phyloP scores from a whole-genome alignment of 2,888 invertebrate species.

The Abrostola triplasia region DNA sequence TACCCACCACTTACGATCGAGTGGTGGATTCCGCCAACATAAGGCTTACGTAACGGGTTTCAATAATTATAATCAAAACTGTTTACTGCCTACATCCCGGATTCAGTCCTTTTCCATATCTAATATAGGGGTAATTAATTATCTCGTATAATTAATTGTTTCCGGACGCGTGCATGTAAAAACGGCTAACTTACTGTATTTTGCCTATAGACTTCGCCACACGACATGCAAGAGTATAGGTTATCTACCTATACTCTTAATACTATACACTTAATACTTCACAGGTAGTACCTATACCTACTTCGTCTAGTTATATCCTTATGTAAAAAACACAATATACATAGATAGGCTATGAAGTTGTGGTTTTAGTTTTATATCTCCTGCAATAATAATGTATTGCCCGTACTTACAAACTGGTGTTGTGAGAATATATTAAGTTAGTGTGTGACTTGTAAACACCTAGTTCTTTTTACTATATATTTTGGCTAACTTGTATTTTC shows the following conservation, averaged over 20 bases:
- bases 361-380: no score
- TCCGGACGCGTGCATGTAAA: constrained; percentile 2
- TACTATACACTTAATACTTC: no score
- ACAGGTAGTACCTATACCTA: no score
- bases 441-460: no score
- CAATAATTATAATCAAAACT: constrained; percentile 5
- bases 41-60: constrained; percentile 1
- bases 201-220: background rate
- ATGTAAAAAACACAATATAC: no score
- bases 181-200: background rate
- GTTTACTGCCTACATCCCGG: background rate
- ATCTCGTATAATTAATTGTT: background rate
- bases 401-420: no score
- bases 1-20: background rate
- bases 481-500: background rate
- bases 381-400: no score
- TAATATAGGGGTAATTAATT: background rate
- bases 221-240: no score
- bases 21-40: background rate
- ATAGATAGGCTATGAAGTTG: no score
- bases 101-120: background rate
- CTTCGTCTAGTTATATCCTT: no score
- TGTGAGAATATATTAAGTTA: no score
- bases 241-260: no score
- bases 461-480: background rate